These are phyloP conservation scores for Alectoris magna DNA, from an alignment of 2,797 vertebrate species.

Conservation along the genomic window DNA sequence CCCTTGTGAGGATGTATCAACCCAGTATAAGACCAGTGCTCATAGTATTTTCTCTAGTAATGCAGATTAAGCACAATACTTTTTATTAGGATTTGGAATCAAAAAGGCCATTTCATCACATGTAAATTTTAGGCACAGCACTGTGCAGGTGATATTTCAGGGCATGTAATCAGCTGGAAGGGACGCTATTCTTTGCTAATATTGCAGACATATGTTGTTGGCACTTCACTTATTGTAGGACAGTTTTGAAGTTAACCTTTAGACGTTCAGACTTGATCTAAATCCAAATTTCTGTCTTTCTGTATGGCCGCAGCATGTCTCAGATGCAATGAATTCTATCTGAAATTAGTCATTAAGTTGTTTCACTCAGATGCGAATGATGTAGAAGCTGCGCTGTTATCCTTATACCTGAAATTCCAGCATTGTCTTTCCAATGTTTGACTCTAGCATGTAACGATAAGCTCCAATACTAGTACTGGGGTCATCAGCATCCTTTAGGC, in stretches of 20 bases:
- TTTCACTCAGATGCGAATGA: neutral
- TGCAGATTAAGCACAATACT: neutral
- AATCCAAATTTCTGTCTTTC: neutral
- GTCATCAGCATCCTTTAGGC: constrained; percentile 84
- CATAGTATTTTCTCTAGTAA: neutral
- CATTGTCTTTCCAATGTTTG: constrained; percentile 89
- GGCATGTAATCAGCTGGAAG: neutral
- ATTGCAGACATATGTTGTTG: no score
- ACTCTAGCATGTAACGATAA: constrained; percentile 88
- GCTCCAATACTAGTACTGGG: constrained; percentile 90
- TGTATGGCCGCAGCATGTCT: neutral
- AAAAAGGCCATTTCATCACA: neutral
- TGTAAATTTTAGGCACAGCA: neutral
- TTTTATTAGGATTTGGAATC: neutral
- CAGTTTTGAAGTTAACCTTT: neutral
- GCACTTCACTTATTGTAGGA: neutral
- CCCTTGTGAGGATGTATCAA: neutral
- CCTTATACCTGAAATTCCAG: constrained; percentile 90
- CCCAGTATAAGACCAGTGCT: neutral
- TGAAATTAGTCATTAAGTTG: neutral
- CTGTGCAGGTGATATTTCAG: neutral
- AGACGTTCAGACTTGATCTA: neutral
- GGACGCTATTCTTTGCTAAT: neutral
- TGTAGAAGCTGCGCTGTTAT: neutral
- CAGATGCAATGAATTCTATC: neutral